Percentiles rank a stretch among this genome's conserved stretches.
Evolutionary conservation across 2,797 vertebrate species (phyloP).

Genomic region (Tenualosa thibaudeaui): DNA sequence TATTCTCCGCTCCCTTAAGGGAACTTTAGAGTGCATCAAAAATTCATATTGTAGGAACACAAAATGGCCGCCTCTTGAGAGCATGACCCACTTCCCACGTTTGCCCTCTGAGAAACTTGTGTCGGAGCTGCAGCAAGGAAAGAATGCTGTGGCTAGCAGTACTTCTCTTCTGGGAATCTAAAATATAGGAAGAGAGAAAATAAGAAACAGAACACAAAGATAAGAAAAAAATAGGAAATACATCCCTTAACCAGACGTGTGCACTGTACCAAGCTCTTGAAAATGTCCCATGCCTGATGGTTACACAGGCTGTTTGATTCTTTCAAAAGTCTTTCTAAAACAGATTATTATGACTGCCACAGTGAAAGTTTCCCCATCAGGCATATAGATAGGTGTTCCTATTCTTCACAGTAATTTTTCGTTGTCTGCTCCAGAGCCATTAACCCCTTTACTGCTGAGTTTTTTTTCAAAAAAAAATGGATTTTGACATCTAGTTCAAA

Average conservation of each 20-base stretch:
- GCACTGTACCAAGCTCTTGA: not conserved
- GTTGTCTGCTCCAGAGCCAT: too few species aligned
- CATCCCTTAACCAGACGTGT: not conserved
- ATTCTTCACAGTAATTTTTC: too few species aligned
- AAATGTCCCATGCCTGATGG: not conserved
- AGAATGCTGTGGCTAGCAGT: slow-evolving; percentile 54
- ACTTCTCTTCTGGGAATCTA: slow-evolving; percentile 19
- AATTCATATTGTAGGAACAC: slow-evolving; percentile 74
- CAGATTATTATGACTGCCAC: too few species aligned
- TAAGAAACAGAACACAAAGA: not conserved
- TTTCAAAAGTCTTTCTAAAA: not conserved
- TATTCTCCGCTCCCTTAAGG: slow-evolving; percentile 62
- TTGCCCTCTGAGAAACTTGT: slow-evolving; percentile 68
- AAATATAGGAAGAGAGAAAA: not conserved
- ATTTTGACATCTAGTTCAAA: too few species aligned
- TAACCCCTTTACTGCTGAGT: too few species aligned
- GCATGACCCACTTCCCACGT: slow-evolving; percentile 75
- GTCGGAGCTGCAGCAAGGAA: slow-evolving; percentile 67
- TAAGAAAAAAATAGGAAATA: not conserved
- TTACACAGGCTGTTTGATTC: not conserved
- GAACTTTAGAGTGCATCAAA: slow-evolving; percentile 70
- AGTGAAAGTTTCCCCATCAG: too few species aligned
- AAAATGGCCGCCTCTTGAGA: slow-evolving; percentile 70
- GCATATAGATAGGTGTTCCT: too few species aligned
- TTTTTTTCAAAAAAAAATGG: too few species aligned